Conservation (phyloP, 2,888 invertebrate genomes). For the Lasioglossum figueresi region DNA sequence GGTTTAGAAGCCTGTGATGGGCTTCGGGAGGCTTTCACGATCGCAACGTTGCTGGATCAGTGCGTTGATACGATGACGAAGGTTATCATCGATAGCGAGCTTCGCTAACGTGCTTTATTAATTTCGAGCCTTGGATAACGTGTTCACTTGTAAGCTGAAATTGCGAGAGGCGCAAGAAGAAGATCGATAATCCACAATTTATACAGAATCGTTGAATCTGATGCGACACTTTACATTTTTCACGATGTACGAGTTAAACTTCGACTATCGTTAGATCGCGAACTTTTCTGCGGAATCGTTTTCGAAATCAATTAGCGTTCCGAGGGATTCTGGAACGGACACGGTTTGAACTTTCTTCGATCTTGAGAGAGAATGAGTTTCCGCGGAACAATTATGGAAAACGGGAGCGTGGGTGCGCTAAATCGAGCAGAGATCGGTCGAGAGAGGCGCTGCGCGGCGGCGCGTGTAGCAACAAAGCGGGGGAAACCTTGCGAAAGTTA, state of each 20-base stretch:
- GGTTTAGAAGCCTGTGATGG: conserved; percentile 23
- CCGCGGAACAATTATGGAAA: conserved; percentile 25
- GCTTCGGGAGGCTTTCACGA: conserved; percentile 19
- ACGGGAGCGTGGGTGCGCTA: conserved; percentile 52
- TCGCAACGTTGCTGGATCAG: background rate
- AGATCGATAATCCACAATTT: no score
- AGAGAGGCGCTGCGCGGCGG: conserved; percentile 23
- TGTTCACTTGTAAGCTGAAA: no score
- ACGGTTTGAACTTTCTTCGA: background rate
- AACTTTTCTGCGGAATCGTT: background rate
- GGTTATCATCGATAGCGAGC: background rate
- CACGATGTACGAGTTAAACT: no score
- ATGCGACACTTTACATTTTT: background rate
- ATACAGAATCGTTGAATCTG: no score
- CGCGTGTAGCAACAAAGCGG: conserved; percentile 60
- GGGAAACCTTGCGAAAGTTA: conserved; percentile 81
- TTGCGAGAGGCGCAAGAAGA: no score
- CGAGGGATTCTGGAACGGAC: background rate
- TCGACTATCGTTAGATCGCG: no score
- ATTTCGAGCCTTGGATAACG: no score
- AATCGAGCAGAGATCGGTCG: conserved; percentile 58
- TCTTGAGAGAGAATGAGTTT: background rate
- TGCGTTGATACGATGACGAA: background rate
- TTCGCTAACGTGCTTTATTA: background rate
- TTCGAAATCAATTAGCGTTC: background rate